Conservation (phyloP, 2,797 vertebrate genomes). For the Odontamblyopus lacepedii region DNA sequence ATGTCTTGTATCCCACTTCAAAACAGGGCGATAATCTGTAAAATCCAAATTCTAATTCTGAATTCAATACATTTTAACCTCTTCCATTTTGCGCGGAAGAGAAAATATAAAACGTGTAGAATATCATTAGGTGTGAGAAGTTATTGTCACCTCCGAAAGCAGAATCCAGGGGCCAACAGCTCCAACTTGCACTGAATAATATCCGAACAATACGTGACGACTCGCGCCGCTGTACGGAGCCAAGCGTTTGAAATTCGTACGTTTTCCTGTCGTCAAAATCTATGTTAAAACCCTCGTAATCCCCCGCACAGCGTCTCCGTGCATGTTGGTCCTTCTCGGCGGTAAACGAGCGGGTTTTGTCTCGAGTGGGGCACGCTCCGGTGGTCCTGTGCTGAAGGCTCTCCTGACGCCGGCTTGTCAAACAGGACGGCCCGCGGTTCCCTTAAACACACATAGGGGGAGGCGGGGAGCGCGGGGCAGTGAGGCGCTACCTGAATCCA, state of each 20-base stretch:
- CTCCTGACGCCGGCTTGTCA: slow-evolving; percentile 66
- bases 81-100: background rate
- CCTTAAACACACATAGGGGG: slow-evolving; percentile 70
- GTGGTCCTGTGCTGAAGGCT: slow-evolving; percentile 56
- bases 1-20: no score
- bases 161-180: background rate
- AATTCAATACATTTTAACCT: background rate
- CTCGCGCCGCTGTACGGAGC: background rate
- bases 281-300: background rate
- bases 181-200: background rate
- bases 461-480: slow-evolving; percentile 70
- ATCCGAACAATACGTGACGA: background rate
- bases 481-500: slow-evolving; percentile 72
- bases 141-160: background rate
- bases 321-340: slow-evolving; percentile 6
- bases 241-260: background rate
- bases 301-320: background rate
- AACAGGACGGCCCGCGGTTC: slow-evolving; percentile 42
- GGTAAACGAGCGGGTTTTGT: slow-evolving; percentile 59
- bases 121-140: background rate
- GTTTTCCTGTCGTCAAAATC: background rate
- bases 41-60: background rate
- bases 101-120: background rate
- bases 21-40: no score
- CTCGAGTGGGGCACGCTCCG: slow-evolving; percentile 41